These are phyloP conservation scores for Probosciger aterrimus DNA, from an alignment of 2,113 vertebrate species.

Conservation along the genomic window DNA sequence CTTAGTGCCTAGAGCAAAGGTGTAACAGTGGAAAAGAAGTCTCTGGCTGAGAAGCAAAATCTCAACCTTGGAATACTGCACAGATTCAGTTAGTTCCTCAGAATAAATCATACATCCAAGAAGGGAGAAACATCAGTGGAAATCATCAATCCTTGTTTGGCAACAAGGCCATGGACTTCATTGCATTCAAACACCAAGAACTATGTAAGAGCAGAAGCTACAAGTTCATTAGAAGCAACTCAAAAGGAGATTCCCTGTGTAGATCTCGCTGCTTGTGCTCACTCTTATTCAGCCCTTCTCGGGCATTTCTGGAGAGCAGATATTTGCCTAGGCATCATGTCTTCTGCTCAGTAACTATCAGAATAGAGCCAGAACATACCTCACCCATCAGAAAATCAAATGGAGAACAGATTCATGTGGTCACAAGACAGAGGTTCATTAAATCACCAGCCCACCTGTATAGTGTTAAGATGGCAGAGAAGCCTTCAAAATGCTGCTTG, in stretches of 20 bases:
- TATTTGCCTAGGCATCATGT: neutral
- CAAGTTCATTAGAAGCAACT: neutral
- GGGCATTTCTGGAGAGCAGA: neutral
- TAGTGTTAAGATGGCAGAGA: neutral
- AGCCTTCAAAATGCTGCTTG: neutral
- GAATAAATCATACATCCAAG: neutral
- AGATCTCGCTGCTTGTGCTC: neutral
- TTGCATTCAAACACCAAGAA: neutral
- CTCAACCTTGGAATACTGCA: neutral
- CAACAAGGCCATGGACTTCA: neutral
- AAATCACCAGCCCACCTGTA: neutral
- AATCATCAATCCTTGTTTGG: neutral
- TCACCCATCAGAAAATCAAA: neutral
- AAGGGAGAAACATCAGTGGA: neutral
- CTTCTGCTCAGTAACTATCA: neutral
- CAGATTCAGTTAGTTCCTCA: neutral
- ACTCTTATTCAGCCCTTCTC: neutral
- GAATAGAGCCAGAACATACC: neutral
- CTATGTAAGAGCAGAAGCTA: neutral
- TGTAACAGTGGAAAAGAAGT: neutral
- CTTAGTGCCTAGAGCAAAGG: neutral
- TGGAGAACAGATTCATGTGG: neutral
- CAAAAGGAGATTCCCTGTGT: fast-evolving
- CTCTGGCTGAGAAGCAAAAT: neutral
- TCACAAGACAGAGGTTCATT: constrained; percentile 8